Percentiles rank a stretch among this genome's conserved stretches.
phyloP scores from a whole-genome alignment of 2,113 vertebrate genomes.

The Microtus montanus region DNA sequence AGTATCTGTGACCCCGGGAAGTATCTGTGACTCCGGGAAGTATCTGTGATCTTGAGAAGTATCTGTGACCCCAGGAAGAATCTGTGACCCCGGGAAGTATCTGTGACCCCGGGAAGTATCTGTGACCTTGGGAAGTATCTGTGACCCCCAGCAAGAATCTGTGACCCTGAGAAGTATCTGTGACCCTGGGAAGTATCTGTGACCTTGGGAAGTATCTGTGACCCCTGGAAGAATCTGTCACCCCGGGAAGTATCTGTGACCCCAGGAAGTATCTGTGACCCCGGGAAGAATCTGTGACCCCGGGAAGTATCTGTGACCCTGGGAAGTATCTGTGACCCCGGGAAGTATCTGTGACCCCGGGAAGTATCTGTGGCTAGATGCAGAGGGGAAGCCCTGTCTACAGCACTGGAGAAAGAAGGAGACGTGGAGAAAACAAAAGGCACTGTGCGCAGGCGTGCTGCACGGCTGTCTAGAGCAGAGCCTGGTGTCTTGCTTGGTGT shows the following conservation, averaged over 20 bases:
- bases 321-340: fast-evolving
- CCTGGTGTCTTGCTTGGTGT: no score
- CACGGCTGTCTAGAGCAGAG: fast-evolving
- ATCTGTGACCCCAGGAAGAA: no score
- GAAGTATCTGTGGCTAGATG: fast-evolving
- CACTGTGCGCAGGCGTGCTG: fast-evolving
- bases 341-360: fast-evolving
- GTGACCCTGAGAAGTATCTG: no score
- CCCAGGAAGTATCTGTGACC: fast-evolving
- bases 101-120: no score
- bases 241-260: no score
- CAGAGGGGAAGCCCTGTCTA: fast-evolving
- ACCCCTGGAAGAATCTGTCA: no score
- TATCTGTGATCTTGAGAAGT: no score
- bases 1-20: no score
- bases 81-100: no score
- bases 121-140: not conserved
- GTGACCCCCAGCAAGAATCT: no score
- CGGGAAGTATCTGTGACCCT: fast-evolving
- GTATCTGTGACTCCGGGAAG: no score
- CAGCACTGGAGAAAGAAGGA: not conserved
- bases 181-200: not conserved
- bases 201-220: fast-evolving
- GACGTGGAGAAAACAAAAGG: not conserved
- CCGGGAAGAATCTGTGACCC: no score